Evolutionary conservation across 2,113 vertebrate species (phyloP).

Genomic region (Solea senegalensis): DNA sequence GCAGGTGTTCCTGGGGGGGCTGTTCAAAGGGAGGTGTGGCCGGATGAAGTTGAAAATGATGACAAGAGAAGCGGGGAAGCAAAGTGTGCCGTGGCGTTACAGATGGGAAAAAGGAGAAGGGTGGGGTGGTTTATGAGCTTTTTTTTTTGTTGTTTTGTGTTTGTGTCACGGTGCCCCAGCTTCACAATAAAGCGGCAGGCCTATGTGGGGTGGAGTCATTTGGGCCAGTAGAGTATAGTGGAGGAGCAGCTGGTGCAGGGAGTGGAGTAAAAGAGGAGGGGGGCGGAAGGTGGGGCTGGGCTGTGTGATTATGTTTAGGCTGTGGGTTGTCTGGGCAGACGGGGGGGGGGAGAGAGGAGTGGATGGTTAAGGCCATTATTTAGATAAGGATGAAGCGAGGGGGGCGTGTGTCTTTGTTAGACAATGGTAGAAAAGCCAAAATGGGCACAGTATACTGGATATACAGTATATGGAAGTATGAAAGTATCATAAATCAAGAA

Average conservation of each 20-base stretch:
- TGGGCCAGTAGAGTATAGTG: constrained; percentile 26
- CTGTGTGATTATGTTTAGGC: constrained; percentile 20
- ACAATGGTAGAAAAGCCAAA: not conserved
- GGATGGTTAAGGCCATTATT: not conserved
- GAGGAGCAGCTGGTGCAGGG: constrained; percentile 55
- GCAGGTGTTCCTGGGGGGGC: constrained; percentile 58
- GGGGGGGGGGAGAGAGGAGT: not conserved
- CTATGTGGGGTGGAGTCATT: constrained; percentile 6
- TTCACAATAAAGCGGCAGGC: constrained; percentile 20
- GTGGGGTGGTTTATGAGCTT: not conserved
- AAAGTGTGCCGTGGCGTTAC: constrained; percentile 30
- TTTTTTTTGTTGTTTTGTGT: not conserved
- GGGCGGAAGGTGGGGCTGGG: constrained; percentile 12
- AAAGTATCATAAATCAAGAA: no score
- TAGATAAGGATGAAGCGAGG: not conserved
- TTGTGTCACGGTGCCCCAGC: constrained; percentile 28
- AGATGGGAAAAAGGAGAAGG: constrained; percentile 7
- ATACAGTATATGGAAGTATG: no score
- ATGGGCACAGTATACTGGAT: no score
- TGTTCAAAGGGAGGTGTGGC: constrained; percentile 26
- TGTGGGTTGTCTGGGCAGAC: not conserved
- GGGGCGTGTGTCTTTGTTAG: no score
- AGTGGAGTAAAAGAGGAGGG: not conserved
- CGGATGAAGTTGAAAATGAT: constrained; percentile 31
- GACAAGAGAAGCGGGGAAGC: not conserved